Evolutionary conservation across 1,140 invertebrate genomes (phyloP), one percentile per base, ranked within the genome.

Genomic region (Philaenus spumarius): DNA sequence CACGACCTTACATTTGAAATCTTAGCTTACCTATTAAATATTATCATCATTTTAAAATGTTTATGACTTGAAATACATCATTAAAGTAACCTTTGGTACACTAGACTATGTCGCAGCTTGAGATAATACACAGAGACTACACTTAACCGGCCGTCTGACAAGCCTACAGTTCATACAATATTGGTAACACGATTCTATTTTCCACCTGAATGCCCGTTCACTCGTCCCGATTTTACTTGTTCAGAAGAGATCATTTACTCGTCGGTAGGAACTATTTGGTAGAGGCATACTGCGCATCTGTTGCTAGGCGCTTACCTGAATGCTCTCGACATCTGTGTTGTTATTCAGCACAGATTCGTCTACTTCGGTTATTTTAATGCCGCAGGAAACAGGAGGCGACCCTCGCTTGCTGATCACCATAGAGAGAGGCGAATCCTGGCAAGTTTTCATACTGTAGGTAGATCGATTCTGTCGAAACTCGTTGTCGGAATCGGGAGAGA

Each of bases 41-140:
- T n/a, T n/a, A n/a, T n/a, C n/a, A n/a, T n/a, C n/a, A n/a, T n/a
- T n/a, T n/a, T n/a, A n/a, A n/a, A n/a, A n/a, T n/a, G n/a, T n/a
- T n/a, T n/a, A n/a, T n/a, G n/a, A n/a, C n/a, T n/a, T n/a, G n/a
- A n/a, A n/a, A n/a, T n/a, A n/a, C n/a, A n/a, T n/a, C n/a, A n/a
- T n/a, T n/a, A n/a, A n/a, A n/a, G n/a, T n/a, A n/a, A 53, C n/a
- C 26, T 53, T 53, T 53, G 50, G 50, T 53, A 53, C 30, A 39
- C 50, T 37, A 39, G 35, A 53, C 30, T 53, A 17, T 7, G 12
- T 46, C n/a, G n/a, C n/a, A n/a, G n/a, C n/a, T n/a, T 17, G 43
- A 20, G 43, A 23, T 47, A 14, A 17, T 22, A 19, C 45, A 23
- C 22, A 6, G 22, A 30, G 26, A 30, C 3, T 30, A 30, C 26